Evolutionary conservation across 2,888 invertebrate genomes (phyloP).

Genomic region (Drosophila maculinotata): DNA sequence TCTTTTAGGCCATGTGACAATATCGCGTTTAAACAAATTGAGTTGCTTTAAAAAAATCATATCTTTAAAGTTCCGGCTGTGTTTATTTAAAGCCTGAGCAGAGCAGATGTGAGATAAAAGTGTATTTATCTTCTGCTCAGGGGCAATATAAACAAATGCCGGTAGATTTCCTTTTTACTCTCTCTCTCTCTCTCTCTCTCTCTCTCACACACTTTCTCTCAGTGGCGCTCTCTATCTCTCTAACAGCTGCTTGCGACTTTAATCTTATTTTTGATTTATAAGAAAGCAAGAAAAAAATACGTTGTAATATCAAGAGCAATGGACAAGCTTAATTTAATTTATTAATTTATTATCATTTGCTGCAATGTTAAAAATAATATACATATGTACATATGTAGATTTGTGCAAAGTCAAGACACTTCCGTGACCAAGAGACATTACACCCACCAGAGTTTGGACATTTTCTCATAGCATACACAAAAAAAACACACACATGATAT

Average conservation of each 20-base stretch:
- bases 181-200: not conserved
- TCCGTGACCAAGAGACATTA: slow-evolving; percentile 62
- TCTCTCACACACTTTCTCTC: not conserved
- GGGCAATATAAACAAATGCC: slow-evolving; percentile 55
- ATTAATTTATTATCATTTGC: slow-evolving; percentile 34
- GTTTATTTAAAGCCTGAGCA: slow-evolving; percentile 52
- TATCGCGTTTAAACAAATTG: slow-evolving; percentile 6
- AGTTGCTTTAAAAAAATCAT: slow-evolving; percentile 9
- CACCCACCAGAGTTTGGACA: slow-evolving; percentile 63
- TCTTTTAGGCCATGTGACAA: not conserved
- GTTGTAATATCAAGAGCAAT: slow-evolving; percentile 10
- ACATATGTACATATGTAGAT: too few relatives aligned
- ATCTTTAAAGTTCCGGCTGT: slow-evolving; percentile 33
- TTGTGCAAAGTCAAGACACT: slow-evolving; percentile 48
- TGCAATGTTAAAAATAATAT: slow-evolving; percentile 28
- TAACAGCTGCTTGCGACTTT: slow-evolving; percentile 5
- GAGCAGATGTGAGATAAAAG: slow-evolving; percentile 45
- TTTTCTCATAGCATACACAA: slow-evolving; percentile 20
- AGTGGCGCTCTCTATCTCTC: not conserved
- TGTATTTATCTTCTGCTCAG: slow-evolving; percentile 35
- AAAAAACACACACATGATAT: slow-evolving; percentile 2
- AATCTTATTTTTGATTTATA: slow-evolving; percentile 7
- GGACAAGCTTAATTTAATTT: slow-evolving; percentile 27
- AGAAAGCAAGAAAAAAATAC: not conserved
- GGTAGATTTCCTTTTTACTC: slow-evolving; percentile 35